A percentile compares a stretch with the other conserved stretches of the same genome.
phyloP scores from a whole-genome alignment of 1,140 invertebrate species.

The Drosophila prosaltans region DNA sequence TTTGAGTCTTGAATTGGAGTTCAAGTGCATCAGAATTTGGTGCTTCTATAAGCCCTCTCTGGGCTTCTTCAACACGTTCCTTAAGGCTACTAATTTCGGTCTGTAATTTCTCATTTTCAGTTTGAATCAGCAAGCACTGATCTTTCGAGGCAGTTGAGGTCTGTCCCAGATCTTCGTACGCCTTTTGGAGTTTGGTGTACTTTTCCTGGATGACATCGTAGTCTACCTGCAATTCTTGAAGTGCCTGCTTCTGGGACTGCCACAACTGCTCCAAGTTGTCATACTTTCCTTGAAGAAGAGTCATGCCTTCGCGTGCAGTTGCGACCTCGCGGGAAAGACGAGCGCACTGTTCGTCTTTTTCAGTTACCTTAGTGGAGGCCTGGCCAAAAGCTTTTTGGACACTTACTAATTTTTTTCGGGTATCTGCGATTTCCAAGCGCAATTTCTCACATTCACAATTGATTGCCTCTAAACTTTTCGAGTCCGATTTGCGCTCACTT shows the following conservation, averaged over 20 bases:
- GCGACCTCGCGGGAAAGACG: slow-evolving; percentile 39
- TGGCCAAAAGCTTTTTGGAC: slow-evolving; percentile 40
- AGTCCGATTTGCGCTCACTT: slow-evolving; percentile 37
- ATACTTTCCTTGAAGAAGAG: slow-evolving; percentile 43
- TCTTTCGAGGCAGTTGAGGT: slow-evolving; percentile 20
- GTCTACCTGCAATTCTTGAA: slow-evolving; percentile 43
- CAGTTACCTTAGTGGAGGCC: slow-evolving; percentile 34
- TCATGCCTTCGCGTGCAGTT: slow-evolving; percentile 33
- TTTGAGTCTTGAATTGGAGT: slow-evolving; percentile 24
- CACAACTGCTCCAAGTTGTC: slow-evolving; percentile 39
- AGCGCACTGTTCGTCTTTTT: slow-evolving; percentile 39
- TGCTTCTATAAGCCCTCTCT: slow-evolving; percentile 33
- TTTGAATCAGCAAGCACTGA: slow-evolving; percentile 33
- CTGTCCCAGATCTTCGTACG: slow-evolving; percentile 42
- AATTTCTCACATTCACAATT: slow-evolving; percentile 55
- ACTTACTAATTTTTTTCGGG: slow-evolving; percentile 40
- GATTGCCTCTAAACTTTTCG: slow-evolving; percentile 26
- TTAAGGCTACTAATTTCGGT: slow-evolving; percentile 52
- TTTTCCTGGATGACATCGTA: slow-evolving; percentile 52
- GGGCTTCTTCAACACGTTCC: slow-evolving; percentile 44
- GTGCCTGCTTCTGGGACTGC: slow-evolving; percentile 24
- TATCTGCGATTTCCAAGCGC: slow-evolving; percentile 38
- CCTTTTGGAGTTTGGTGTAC: slow-evolving; percentile 48
- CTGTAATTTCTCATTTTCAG: slow-evolving; percentile 42
- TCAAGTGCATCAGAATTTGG: background rate